Evolutionary conservation across 1,140 invertebrate genomes (phyloP), one percentile per base, ranked within the genome.

Genomic region (Lanistes nyassanus): DNA sequence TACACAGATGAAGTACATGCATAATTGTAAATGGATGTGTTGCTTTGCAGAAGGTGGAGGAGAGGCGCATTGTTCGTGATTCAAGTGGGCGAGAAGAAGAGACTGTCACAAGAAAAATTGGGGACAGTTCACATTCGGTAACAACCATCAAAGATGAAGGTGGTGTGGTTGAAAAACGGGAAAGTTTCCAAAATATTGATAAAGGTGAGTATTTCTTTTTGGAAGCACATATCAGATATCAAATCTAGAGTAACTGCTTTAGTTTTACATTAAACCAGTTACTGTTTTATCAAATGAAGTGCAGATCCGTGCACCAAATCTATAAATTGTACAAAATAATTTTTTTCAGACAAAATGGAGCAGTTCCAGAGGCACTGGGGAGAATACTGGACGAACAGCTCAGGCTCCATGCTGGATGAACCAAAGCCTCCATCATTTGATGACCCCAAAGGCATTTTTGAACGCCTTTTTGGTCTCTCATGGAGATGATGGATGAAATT

Each of bases 141-240:
- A 60, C 56, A 60, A 60, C 9, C 29, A 7, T 60, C 56, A 60
- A 11, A n/a, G 56, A 23, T 3, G 56, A 60, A 26, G 29, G 56
- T 11, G 56, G 56, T 31, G 1, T 26, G 9, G 29, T 60, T n/a
- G 56, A 60, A 31, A 60, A 60, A 23, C 3, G 9, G n/a, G 56
- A 60, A 60, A 60, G 13, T 23, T 60, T 60, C n/a, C 56, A 60
- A 31, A 60, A 60, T 60, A 31, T 60, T 60, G 56, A 60, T 5
- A 60, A 60, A 60, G 56, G 56, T 60, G 9, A 60, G 9, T 31
- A 60, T n/a, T 31, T 47, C 42, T 16, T 47, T 47, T 9, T 47
- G 42, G 2, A n/a, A n/a, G n/a, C n/a, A n/a, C n/a, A n/a, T n/a
- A n/a, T n/a, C n/a, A n/a, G n/a, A n/a, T n/a, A n/a, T n/a, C n/a